Conservation (phyloP, 2,888 invertebrate genomes). For the Pristionchus exspectatus region DNA sequence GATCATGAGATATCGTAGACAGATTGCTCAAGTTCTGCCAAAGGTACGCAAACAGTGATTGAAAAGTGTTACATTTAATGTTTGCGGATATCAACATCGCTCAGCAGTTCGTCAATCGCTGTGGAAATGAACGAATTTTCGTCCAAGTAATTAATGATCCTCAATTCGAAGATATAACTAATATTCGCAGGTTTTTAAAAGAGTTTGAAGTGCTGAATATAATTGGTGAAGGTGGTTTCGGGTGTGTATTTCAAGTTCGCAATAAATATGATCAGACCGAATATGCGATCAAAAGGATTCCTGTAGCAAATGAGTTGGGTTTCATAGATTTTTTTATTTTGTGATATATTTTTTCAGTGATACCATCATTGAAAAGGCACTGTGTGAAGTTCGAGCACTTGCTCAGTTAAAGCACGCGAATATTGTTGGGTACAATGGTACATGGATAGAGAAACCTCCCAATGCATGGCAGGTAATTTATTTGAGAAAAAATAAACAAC, state of each 20-base stretch:
- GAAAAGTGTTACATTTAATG: background rate
- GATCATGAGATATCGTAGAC: background rate
- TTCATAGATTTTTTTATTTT: too few relatives aligned
- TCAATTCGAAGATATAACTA: background rate
- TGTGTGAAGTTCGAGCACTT: background rate
- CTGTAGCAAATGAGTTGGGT: background rate
- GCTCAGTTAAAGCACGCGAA: background rate
- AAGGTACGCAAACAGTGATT: background rate
- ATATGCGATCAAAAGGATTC: background rate
- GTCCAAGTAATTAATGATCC: background rate
- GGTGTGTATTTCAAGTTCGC: background rate
- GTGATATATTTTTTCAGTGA: background rate
- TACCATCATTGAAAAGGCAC: background rate
- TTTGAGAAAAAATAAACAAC: background rate
- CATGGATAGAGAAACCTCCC: constrained; percentile 4
- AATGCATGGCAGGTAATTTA: background rate
- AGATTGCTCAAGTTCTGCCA: background rate
- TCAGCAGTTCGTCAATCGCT: background rate
- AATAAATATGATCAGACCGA: background rate
- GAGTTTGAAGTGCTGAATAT: background rate
- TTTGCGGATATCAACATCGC: background rate
- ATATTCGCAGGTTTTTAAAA: background rate
- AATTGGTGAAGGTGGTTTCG: background rate
- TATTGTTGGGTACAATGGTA: background rate
- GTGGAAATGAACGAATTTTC: background rate